Evolutionary conservation across 2,888 invertebrate genomes (phyloP).

Genomic region (Allophyes oxyacanthae): DNA sequence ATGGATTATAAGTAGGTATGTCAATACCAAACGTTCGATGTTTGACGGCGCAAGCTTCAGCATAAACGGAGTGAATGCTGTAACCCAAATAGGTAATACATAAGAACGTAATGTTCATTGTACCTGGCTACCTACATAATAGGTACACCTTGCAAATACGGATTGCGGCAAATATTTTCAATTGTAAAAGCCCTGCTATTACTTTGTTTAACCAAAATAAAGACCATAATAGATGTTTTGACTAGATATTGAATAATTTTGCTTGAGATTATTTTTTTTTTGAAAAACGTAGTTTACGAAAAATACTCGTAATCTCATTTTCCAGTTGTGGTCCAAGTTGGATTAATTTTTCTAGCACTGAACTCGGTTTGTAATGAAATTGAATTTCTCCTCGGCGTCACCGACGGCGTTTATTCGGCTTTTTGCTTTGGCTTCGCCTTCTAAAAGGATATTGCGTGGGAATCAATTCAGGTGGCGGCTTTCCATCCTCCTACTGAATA

Average conservation of each 20-base stretch:
- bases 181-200: not conserved
- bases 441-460: slow-evolving; percentile 86
- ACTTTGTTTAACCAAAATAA: too few relatives aligned
- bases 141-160: not conserved
- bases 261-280: slow-evolving; percentile 6
- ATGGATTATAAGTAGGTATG: not conserved
- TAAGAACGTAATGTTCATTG: not conserved
- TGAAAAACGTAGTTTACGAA: slow-evolving; percentile 5
- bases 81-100: not conserved
- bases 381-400: slow-evolving; percentile 78
- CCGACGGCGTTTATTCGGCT: slow-evolving; percentile 78
- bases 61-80: slow-evolving; percentile 4
- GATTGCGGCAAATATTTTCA: too few relatives aligned
- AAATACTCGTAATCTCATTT: slow-evolving; percentile 58
- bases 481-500: slow-evolving; percentile 73
- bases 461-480: slow-evolving; percentile 83
- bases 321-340: slow-evolving; percentile 54
- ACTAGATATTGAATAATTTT: too few relatives aligned
- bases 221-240: too few relatives aligned
- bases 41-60: not conserved
- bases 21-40: slow-evolving; percentile 2
- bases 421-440: slow-evolving; percentile 80
- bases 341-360: slow-evolving; percentile 68
- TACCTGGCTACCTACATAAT: not conserved
- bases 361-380: slow-evolving; percentile 78